A percentile compares a stretch with the other conserved stretches of the same genome.
Evolutionary conservation across 1,140 invertebrate species (phyloP).

Genomic region (Ooceraea biroi): DNA sequence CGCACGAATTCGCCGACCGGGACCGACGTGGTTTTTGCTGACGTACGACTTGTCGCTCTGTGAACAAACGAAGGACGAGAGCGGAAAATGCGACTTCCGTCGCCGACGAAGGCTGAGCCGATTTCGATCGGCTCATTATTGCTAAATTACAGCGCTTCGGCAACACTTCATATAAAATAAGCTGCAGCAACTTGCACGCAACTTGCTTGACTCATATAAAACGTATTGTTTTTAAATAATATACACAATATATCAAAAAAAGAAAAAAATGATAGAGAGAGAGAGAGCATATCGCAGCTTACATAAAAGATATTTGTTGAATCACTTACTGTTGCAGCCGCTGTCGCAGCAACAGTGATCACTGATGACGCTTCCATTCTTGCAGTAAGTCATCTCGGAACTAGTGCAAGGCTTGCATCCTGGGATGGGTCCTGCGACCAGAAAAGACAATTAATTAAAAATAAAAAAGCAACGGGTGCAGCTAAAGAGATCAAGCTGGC

Average conservation of each 20-base stretch:
- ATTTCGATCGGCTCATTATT: constrained; percentile 27
- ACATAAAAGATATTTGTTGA: background rate
- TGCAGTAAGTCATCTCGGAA: constrained; percentile 89
- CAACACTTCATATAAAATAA: background rate
- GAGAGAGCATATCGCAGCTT: background rate
- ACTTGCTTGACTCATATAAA: too few species aligned
- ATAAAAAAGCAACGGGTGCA: constrained; percentile 20
- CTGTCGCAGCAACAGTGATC: constrained; percentile 92
- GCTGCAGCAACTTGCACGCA: background rate
- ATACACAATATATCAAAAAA: too few species aligned
- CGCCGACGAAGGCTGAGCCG: constrained; percentile 21
- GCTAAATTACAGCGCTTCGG: background rate
- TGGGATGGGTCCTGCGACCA: constrained; percentile 86
- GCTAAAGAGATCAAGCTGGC: constrained; percentile 39
- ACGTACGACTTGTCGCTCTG: constrained; percentile 32
- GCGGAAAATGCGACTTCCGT: constrained; percentile 26
- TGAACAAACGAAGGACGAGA: constrained; percentile 52
- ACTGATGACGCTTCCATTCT: constrained; percentile 87
- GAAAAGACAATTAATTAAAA: background rate
- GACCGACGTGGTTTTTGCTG: constrained; percentile 49
- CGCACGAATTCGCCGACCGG: constrained; percentile 77
- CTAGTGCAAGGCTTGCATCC: constrained; percentile 89
- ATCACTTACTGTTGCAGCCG: constrained; percentile 78
- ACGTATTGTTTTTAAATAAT: too few species aligned
- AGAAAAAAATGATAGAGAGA: too few species aligned